Base-by-base conservation (phyloP, 2,797 vertebrate genomes). In the Pteropus rufus region DNA sequence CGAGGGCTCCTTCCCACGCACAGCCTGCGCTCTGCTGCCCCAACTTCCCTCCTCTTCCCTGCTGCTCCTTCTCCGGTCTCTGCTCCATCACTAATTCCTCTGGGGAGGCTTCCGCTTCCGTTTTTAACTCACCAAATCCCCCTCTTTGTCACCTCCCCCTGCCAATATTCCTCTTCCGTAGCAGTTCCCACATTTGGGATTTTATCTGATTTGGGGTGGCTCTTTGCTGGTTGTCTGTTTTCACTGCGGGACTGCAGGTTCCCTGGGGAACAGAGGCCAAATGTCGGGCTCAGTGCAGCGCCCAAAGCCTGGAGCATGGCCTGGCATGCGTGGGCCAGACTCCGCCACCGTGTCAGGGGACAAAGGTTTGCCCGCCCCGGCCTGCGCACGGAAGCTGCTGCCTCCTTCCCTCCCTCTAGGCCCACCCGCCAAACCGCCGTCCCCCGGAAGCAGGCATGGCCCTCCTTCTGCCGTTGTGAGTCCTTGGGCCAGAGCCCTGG, bases 81-180 rank as follows among this genome's bases (percentile, higher is more conserved):
- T 1, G 14, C 56, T 54, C 18, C 19, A 5, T 54, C 3, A 7
- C 9, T 29, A 3, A 3, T 46, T 62, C 64, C 56, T 58, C 76
- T 10, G 19, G 5, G 69, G 44, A 79, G 46, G 10, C 16, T 46
- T 14, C 26, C 49, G 1, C 0, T 3, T 7, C 29, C 5, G 46
- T 14, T 56, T 21, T 12, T 19, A 29, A 19, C n/a, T 16, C 7
- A 58, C 31, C 19, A 41, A 16, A 29, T 2, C 29, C 69, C 26
- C 26, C 24, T 34, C 26, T 34, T 24, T 46, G 2, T 4, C 5
- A 10, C 14, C 11, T 21, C 7, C 64, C 75, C 21, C 56, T 34
- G 16, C 4, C 41, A 44, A 44, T 44, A 1, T 26, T 34, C 46
- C 4, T 3, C 46, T 26, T 14, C n/a, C 18, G 0, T 3, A 3